These are phyloP conservation scores for Malacoctenus gilli DNA, from an alignment of 2,797 vertebrate species.

Conservation along the genomic window DNA sequence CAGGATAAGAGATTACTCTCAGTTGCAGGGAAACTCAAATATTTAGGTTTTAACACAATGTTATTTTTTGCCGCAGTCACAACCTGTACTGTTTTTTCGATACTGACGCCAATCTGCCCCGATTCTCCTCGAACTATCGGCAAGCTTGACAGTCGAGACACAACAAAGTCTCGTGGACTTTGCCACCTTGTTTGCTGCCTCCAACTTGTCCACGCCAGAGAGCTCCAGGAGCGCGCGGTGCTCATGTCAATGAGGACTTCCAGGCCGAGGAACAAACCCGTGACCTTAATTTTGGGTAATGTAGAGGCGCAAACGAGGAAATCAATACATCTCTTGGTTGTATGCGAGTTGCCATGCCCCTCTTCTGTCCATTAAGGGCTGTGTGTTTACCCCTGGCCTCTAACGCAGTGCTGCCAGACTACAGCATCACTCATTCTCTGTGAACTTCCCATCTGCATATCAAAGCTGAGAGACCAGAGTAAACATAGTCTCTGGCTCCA, in stretches of 20 bases:
- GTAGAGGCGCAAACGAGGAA: conserved; percentile 41
- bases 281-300: conserved; percentile 44
- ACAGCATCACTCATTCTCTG: conserved; percentile 84
- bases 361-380: conserved; percentile 62
- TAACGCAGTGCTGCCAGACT: conserved; percentile 69
- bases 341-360: conserved; percentile 27
- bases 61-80: neutral
- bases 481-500: conserved; percentile 82
- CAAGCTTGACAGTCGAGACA: neutral
- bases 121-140: conserved; percentile 4
- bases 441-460: conserved; percentile 86
- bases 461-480: conserved; percentile 80
- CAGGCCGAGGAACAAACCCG: conserved; percentile 9
- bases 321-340: conserved; percentile 46
- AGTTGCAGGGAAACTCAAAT: conserved; percentile 13
- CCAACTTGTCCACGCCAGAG: neutral
- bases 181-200: neutral
- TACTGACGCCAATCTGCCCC: neutral
- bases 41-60: conserved; percentile 22
- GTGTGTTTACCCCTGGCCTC: conserved; percentile 68
- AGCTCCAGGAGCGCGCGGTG: neutral
- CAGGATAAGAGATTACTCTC: conserved; percentile 18
- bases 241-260: conserved; percentile 23
- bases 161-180: conserved; percentile 8
- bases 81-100: neutral